Evolutionary conservation across 2,797 vertebrate genomes (phyloP).

Genomic region (Orientallactaga sibirica): DNA sequence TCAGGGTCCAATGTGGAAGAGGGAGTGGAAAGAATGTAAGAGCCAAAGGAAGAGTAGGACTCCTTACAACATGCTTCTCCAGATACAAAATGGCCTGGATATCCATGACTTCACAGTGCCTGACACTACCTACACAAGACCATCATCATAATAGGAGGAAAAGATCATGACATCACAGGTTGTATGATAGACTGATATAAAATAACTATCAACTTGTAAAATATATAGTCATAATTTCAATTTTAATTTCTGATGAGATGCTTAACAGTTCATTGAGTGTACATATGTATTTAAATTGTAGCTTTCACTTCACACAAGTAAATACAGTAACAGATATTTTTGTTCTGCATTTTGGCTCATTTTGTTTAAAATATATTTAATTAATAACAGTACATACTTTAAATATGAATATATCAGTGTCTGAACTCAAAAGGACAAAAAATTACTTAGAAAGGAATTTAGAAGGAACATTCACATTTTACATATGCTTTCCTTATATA

Average conservation of each 20-base stretch:
- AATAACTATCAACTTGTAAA: slow-evolving; percentile 25
- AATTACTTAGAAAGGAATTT: slow-evolving; percentile 9
- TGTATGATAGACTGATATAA: neutral
- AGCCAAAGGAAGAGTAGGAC: no score
- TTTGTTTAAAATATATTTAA: neutral
- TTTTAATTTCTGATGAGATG: slow-evolving; percentile 24
- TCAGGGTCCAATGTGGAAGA: no score
- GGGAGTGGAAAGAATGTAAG: no score
- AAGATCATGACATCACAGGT: neutral
- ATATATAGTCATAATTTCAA: neutral
- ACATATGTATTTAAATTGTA: slow-evolving; percentile 39
- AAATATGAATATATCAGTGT: neutral
- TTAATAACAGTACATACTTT: neutral
- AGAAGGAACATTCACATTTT: neutral
- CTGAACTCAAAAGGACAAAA: slow-evolving; percentile 16
- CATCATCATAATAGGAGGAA: no score
- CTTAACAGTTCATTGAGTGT: slow-evolving; percentile 1
- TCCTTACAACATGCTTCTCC: no score
- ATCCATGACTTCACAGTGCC: no score
- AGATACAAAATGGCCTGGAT: no score
- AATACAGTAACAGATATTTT: neutral
- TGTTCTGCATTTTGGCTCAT: neutral
- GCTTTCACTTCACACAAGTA: slow-evolving; percentile 15
- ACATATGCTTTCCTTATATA: neutral
- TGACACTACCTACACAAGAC: no score